Evolutionary conservation across 64 coral and sea anemone genomes (phyloP).

Genomic region (Porites australiensis): DNA sequence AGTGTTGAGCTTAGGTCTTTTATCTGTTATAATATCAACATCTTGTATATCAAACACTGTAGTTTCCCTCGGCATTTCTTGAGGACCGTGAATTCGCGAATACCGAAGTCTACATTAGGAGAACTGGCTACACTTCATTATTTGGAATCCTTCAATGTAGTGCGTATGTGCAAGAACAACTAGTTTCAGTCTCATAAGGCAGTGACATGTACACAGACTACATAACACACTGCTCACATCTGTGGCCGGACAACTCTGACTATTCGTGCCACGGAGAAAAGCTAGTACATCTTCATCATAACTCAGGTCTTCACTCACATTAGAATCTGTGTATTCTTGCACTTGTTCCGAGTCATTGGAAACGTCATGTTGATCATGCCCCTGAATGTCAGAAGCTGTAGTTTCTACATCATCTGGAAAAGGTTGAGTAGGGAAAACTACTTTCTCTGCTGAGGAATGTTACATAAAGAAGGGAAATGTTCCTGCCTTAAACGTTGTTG

Average conservation of each 20-base stretch:
- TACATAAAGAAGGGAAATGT: background rate
- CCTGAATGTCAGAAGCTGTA: no score
- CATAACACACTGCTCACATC: conserved; percentile 14
- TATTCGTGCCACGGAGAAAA: conserved; percentile 57
- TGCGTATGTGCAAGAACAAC: conserved; percentile 21
- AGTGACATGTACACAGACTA: conserved; percentile 12
- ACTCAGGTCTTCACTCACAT: conserved; percentile 68
- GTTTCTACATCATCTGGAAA: no score
- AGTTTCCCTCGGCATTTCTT: no score
- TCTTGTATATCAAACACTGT: no score
- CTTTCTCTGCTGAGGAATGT: no score
- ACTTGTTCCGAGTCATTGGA: conserved; percentile 50
- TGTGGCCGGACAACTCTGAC: conserved; percentile 43
- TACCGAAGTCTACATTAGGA: background rate
- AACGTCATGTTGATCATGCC: background rate
- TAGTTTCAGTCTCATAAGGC: conserved; percentile 28
- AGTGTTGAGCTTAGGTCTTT: no score
- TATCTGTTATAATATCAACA: no score
- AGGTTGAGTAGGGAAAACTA: no score
- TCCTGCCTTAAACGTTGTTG: background rate
- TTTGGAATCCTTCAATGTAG: background rate
- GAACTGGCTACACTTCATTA: conserved; percentile 42
- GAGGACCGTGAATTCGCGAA: no score
- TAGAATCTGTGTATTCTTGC: conserved; percentile 63
- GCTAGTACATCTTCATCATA: conserved; percentile 64